Evolutionary conservation across 2,113 vertebrate species (phyloP).

Genomic region (Galemys pyrenaicus): DNA sequence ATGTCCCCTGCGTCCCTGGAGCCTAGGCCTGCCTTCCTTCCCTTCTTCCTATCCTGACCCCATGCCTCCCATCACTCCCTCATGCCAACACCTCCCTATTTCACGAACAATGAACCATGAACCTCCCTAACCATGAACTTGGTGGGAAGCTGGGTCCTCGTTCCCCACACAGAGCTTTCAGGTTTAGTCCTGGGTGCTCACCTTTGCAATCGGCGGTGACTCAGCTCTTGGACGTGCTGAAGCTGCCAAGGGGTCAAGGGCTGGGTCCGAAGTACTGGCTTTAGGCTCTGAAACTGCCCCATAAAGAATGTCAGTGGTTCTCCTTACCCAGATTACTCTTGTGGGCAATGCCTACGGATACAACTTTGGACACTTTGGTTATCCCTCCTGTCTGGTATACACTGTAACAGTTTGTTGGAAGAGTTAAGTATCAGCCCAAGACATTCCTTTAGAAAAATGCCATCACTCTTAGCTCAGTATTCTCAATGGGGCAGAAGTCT

Average conservation of each 20-base stretch:
- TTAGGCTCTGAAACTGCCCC: constrained; percentile 90
- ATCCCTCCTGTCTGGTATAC: neutral
- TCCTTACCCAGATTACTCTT: neutral
- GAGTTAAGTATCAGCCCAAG: neutral
- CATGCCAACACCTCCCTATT: neutral
- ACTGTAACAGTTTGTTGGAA: neutral
- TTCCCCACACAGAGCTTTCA: neutral
- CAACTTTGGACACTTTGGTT: neutral
- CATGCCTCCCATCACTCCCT: neutral
- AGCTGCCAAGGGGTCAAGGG: constrained; percentile 82
- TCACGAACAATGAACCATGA: neutral
- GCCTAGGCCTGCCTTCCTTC: neutral
- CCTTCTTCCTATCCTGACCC: neutral
- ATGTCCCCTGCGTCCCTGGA: neutral
- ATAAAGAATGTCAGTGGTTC: constrained; percentile 47
- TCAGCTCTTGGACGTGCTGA: constrained; percentile 88
- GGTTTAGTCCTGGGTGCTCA: constrained; percentile 67
- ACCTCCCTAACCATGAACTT: neutral
- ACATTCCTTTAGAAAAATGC: constrained; percentile 5
- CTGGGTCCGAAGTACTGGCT: constrained; percentile 58
- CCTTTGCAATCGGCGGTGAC: constrained; percentile 90
- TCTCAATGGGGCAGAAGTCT: neutral
- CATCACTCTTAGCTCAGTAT: neutral
- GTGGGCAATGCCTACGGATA: neutral
- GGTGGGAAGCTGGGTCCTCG: neutral